These are phyloP conservation scores for Drosophila chauvacae DNA, from an alignment of 1,140 invertebrate genomes.

Conservation along the genomic window DNA sequence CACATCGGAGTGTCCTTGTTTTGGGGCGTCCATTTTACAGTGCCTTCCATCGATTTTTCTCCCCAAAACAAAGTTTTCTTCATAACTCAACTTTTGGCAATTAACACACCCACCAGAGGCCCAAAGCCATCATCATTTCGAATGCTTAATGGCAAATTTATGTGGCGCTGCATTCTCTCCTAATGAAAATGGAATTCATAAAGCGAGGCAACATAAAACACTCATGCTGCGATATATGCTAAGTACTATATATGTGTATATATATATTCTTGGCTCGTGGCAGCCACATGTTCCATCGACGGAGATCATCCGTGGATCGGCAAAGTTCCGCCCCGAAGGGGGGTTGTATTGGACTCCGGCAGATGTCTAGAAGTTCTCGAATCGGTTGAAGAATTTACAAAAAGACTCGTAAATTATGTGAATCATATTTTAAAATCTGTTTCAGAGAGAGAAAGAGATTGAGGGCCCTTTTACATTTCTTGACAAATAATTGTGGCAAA, in stretches of 20 bases:
- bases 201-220: conserved; percentile 46
- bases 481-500: conserved; percentile 13
- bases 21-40: conserved; percentile 42
- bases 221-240: conserved; percentile 14
- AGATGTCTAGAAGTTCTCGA: conserved; percentile 17
- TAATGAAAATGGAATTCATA: conserved; percentile 66
- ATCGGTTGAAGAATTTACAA: conserved; percentile 21
- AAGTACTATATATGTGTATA: background rate
- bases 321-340: conserved; percentile 20
- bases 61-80: background rate
- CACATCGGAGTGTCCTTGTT: conserved; percentile 28
- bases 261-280: conserved; percentile 38
- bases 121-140: conserved; percentile 25
- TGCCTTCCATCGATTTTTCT: conserved; percentile 47
- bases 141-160: conserved; percentile 64
- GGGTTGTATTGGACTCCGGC: conserved; percentile 1
- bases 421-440: conserved; percentile 40
- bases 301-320: conserved; percentile 6
- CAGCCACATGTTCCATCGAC: conserved; percentile 39
- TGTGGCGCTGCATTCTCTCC: conserved; percentile 59
- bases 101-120: conserved; percentile 49
- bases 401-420: conserved; percentile 35
- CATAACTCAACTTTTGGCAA: conserved; percentile 62
- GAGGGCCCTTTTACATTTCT: background rate
- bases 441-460: background rate